A percentile compares a stretch with the other conserved stretches of the same genome.
phyloP scores from a whole-genome alignment of 2,113 vertebrate genomes.

The Aplodontia rufa region DNA sequence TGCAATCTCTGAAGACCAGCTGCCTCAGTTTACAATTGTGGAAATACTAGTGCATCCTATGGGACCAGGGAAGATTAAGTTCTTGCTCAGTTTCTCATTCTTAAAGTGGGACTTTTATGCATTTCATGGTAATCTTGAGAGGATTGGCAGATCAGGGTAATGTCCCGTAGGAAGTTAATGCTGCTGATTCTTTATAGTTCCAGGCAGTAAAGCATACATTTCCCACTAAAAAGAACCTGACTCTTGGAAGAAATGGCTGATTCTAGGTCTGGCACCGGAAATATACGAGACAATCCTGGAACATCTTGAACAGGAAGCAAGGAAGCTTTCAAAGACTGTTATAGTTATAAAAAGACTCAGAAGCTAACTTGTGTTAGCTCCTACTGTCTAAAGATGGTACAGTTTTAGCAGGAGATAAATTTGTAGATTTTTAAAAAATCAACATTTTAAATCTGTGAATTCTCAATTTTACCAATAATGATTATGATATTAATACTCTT shows the following conservation, averaged over 20 bases:
- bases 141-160: not conserved
- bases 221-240: not conserved
- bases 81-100: not conserved
- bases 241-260: not conserved
- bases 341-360: not conserved
- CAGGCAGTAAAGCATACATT: not conserved
- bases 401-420: not conserved
- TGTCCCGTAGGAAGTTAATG: not conserved
- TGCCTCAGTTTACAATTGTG: not conserved
- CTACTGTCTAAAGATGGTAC: not conserved
- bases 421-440: not conserved
- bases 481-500: not conserved
- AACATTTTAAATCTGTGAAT: not conserved
- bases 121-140: not conserved
- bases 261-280: not conserved
- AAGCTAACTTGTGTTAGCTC: not conserved
- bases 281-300: not conserved
- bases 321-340: not conserved
- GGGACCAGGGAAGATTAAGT: not conserved
- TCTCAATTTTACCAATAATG: not conserved
- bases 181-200: not conserved
- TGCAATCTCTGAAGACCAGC: not conserved
- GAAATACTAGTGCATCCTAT: not conserved
- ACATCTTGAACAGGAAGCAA: not conserved
- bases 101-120: not conserved